phyloP scores from a whole-genome alignment of 2,888 invertebrate species.

The Orthosia cruda region DNA sequence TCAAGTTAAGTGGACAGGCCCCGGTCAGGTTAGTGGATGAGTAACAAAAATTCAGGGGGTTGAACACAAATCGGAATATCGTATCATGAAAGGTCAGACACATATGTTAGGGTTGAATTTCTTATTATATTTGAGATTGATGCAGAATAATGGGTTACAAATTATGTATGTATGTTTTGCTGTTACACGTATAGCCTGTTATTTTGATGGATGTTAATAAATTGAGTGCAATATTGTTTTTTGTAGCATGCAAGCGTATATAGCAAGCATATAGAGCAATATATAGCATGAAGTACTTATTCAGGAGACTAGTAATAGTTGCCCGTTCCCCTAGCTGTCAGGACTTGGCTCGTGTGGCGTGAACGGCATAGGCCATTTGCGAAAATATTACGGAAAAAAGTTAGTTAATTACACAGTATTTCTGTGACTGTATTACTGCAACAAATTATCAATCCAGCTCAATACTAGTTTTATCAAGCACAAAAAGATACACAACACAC shows the following conservation, averaged over 20 bases:
- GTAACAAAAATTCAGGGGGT: constrained; percentile 84
- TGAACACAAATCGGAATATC: constrained; percentile 74
- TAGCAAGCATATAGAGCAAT: too few species aligned
- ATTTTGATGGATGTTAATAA: constrained; percentile 19
- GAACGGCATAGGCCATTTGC: too few species aligned
- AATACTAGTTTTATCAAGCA: neutral
- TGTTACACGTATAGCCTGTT: constrained; percentile 23
- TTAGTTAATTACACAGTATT: neutral
- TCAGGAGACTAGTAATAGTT: too few species aligned
- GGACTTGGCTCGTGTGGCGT: too few species aligned
- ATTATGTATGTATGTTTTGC: constrained; percentile 40
- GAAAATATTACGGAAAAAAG: too few species aligned
- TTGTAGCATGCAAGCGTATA: too few species aligned
- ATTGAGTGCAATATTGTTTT: neutral
- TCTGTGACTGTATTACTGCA: neutral
- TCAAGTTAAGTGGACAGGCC: constrained; percentile 89
- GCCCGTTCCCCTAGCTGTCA: too few species aligned
- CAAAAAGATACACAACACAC: neutral
- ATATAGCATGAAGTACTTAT: too few species aligned
- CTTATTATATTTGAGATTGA: constrained; percentile 69
- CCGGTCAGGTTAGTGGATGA: constrained; percentile 86
- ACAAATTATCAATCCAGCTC: neutral
- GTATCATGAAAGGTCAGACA: constrained; percentile 74
- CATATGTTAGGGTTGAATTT: constrained; percentile 65
- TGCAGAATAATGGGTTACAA: constrained; percentile 64